Evolutionary conservation across 2,113 vertebrate genomes (phyloP).

Genomic region (Oenanthe oenanthe): DNA sequence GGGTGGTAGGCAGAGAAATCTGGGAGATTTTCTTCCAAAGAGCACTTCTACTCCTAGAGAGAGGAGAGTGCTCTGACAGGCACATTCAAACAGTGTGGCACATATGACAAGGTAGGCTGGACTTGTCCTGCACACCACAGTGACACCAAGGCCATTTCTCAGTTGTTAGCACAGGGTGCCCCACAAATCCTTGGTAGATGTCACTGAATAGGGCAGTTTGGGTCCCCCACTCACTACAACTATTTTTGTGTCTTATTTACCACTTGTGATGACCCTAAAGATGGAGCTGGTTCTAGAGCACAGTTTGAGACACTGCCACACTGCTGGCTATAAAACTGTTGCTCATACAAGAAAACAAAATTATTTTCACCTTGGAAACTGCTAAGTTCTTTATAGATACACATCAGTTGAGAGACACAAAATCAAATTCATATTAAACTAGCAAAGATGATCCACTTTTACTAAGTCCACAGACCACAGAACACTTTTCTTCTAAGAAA

Average conservation of each 20-base stretch:
- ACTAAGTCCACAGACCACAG: neutral
- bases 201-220: neutral
- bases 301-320: neutral
- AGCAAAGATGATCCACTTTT: constrained; percentile 32
- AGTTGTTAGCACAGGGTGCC: neutral
- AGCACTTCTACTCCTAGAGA: neutral
- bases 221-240: neutral
- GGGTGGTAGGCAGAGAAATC: neutral
- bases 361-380: neutral
- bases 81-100: neutral
- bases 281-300: neutral
- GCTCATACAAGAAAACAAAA: neutral
- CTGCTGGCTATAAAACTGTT: neutral
- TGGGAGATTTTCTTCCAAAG: neutral
- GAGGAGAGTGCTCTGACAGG: neutral
- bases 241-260: neutral
- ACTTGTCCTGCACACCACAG: neutral
- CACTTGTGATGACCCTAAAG: neutral
- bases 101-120: neutral
- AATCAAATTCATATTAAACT: constrained; percentile 20
- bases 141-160: neutral
- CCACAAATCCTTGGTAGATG: neutral
- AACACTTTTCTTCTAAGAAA: constrained; percentile 45
- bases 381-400: neutral
- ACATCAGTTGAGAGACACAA: constrained; percentile 7